Percentiles rank a stretch among this genome's conserved stretches.
Evolutionary conservation across 2,888 invertebrate species (phyloP).

Genomic region (Linnaemya tessellans): DNA sequence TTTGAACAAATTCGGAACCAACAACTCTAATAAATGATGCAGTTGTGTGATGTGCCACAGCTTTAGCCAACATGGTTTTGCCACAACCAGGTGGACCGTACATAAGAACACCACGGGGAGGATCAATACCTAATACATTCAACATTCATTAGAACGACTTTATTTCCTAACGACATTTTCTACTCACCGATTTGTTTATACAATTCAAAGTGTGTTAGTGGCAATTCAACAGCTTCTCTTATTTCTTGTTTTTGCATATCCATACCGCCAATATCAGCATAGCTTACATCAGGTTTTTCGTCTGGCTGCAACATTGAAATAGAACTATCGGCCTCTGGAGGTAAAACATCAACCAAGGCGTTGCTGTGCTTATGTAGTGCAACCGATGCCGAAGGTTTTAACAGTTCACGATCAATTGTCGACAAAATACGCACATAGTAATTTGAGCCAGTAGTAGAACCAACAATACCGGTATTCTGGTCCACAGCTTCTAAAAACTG

Average conservation of each 20-base stretch:
- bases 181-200: constrained; percentile 95
- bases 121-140: constrained; percentile 89
- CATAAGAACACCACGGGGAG: constrained; percentile 98
- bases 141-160: neutral
- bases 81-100: constrained; percentile 99
- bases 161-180: neutral
- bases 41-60: constrained; percentile 99
- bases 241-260: constrained; percentile 99
- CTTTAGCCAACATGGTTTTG: constrained; percentile 99
- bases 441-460: constrained; percentile 99
- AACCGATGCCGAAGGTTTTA: constrained; percentile 99
- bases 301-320: constrained; percentile 99
- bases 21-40: constrained; percentile 99
- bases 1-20: constrained; percentile 99
- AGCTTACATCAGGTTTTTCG: constrained; percentile 98
- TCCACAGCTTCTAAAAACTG: constrained; percentile 99
- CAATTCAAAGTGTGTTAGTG: constrained; percentile 98
- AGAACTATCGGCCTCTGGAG: constrained; percentile 99
- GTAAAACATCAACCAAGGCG: constrained; percentile 99
- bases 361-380: constrained; percentile 99
- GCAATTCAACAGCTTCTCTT: constrained; percentile 98
- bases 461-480: constrained; percentile 99
- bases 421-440: constrained; percentile 99
- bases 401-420: constrained; percentile 97
- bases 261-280: constrained; percentile 99